Evolutionary conservation across 2,113 vertebrate genomes (phyloP).

Genomic region (Macrotus californicus): DNA sequence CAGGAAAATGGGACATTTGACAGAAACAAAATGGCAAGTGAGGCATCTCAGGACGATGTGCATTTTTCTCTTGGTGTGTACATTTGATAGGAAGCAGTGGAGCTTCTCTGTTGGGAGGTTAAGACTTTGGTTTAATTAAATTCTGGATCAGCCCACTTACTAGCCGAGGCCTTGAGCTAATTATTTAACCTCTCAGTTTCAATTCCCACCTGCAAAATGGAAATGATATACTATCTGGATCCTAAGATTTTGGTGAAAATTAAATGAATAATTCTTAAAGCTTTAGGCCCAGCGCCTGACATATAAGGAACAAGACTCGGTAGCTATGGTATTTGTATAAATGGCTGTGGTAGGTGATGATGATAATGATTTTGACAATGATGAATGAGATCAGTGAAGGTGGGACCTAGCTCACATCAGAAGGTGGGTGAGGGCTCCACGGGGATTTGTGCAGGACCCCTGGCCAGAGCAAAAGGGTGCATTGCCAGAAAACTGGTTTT

Average conservation of each 20-base stretch:
- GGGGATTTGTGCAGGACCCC: not conserved
- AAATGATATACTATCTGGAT: not conserved
- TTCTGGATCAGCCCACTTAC: not conserved
- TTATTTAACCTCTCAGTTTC: not conserved
- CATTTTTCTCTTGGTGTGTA: not conserved
- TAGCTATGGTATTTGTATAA: not conserved
- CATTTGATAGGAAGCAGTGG: not conserved
- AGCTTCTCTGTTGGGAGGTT: not conserved
- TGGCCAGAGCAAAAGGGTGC: not conserved
- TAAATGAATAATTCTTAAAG: not conserved
- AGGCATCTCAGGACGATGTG: not conserved
- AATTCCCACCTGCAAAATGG: not conserved
- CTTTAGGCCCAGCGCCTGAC: not conserved
- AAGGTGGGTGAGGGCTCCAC: not conserved
- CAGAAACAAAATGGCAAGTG: not conserved
- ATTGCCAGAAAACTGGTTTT: not conserved
- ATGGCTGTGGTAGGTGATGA: not conserved
- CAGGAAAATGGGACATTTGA: not conserved
- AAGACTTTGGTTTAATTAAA: conserved; percentile 34
- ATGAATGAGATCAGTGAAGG: not conserved
- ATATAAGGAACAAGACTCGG: not conserved
- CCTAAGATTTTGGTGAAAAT: not conserved
- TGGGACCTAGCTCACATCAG: not conserved
- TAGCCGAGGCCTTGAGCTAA: not conserved
- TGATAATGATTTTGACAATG: not conserved